Percentiles rank a stretch among this genome's conserved stretches.
Evolutionary conservation across 1,140 invertebrate genomes (phyloP).

Genomic region (Metaphire vulgaris): DNA sequence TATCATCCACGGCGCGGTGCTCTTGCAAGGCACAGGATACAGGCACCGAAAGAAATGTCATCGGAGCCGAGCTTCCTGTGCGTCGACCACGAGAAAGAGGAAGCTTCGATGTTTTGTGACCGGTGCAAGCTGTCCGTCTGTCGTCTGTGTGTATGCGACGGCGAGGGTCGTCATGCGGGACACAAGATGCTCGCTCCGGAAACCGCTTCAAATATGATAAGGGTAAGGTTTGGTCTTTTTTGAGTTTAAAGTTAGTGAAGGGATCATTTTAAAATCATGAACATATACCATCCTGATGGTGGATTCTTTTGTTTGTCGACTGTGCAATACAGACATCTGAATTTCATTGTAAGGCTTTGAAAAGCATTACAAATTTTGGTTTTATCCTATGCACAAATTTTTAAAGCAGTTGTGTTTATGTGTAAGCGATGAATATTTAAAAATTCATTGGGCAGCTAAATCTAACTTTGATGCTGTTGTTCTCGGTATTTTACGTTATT

Average conservation of each 20-base stretch:
- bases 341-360: too few relatives aligned
- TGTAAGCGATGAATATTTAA: too few relatives aligned
- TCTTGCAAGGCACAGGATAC: conserved; percentile 22
- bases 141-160: conserved; percentile 60
- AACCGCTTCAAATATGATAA: conserved; percentile 37
- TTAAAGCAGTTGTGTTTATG: too few relatives aligned
- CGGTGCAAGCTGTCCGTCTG: conserved; percentile 80
- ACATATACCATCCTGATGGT: too few relatives aligned
- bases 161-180: conserved; percentile 41
- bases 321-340: too few relatives aligned
- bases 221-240: conserved; percentile 38
- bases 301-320: too few relatives aligned
- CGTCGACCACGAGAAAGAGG: conserved; percentile 69
- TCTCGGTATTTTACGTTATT: too few relatives aligned
- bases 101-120: conserved; percentile 77
- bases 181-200: conserved; percentile 42
- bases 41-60: not conserved
- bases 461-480: too few relatives aligned
- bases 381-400: too few relatives aligned
- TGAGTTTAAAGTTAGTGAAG: not conserved
- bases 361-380: too few relatives aligned
- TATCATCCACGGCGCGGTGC: conserved; percentile 39
- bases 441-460: too few relatives aligned
- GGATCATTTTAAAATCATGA: too few relatives aligned
- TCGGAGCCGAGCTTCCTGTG: conserved; percentile 59